Evolutionary conservation across 2,888 invertebrate species (phyloP), one percentile per base, ranked within the genome.

Genomic region (Thecocarcelia acutangulata): DNA sequence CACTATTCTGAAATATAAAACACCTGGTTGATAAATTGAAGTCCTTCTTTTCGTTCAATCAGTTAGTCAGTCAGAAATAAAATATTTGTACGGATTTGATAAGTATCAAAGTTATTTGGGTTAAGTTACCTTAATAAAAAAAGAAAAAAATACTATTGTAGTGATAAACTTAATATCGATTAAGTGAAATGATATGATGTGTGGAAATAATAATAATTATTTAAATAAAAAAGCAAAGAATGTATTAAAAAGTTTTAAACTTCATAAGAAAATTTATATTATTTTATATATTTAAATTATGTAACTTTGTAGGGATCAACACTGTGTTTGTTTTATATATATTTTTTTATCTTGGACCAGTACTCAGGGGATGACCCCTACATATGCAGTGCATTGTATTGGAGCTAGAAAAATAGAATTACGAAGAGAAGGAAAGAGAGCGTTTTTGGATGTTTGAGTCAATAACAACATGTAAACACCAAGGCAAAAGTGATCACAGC

Each of bases 1-100:
- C 44, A 50, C 48, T 48, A 68, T 28, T n/a, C 63, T 5, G 21
- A 19, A 50, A 48, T 24, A 42, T n/a, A 50, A 15, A 56, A n/a
- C 37, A 37, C 15, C 21, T 24, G 52, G 44, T 33, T 68, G 24
- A 15, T 37, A 52, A n/a, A 74, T 12, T 33, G 12, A 52, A 24
- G 64, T 48, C 33, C 8, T 33, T 33, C 21, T 15, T 46, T 1
- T n/a, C n/a, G 37, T n/a, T 19, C 40, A 37, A 2, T 4, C 46
- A 48, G 48, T 56, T 58, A 78, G 52, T 72, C 44, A 64, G 73
- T 58, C 44, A 74, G n/a, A 64, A 64, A 11, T n/a, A 37, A 37
- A 50, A 52, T 3, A 17, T 69, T 82, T 82, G 69, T 74, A 82
- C 69, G 77, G 77, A 77, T 73, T 81, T 81, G 76, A 73, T 73